These are phyloP conservation scores for Anarsia innoxiella DNA, from an alignment of 2,888 invertebrate species.

Conservation along the genomic window DNA sequence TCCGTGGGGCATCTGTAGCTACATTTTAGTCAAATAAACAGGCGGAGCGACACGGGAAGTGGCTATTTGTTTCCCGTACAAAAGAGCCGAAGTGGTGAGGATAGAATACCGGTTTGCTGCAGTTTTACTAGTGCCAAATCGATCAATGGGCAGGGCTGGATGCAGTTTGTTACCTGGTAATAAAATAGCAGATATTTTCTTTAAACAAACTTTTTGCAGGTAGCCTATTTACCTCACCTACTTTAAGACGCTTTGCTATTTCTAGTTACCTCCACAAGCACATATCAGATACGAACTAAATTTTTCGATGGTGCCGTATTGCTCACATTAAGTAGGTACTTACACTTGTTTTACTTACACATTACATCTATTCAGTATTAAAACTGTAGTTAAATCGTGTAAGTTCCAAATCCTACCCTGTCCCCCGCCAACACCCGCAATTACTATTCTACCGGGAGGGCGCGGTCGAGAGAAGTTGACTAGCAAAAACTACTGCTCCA, in stretches of 20 bases:
- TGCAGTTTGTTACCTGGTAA: neutral
- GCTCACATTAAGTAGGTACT: too few species aligned
- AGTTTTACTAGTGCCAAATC: slow-evolving; percentile 4
- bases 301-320: too few species aligned
- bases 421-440: neutral
- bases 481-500: neutral
- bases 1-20: neutral
- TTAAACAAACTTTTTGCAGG: neutral
- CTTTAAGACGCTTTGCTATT: neutral
- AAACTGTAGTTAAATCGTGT: too few species aligned
- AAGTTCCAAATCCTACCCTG: neutral
- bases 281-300: too few species aligned
- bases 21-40: slow-evolving; percentile 8
- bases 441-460: neutral
- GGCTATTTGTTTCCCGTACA: slow-evolving; percentile 11
- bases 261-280: too few species aligned
- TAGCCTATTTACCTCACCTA: neutral
- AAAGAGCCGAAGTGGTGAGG: slow-evolving; percentile 5
- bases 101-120: slow-evolving; percentile 4
- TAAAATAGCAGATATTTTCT: neutral
- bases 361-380: too few species aligned
- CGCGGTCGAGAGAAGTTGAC: neutral
- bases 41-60: slow-evolving; percentile 3
- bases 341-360: too few species aligned
- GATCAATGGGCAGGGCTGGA: neutral